These are phyloP conservation scores for Leucania comma DNA, from an alignment of 2,888 invertebrate genomes.

Conservation along the genomic window DNA sequence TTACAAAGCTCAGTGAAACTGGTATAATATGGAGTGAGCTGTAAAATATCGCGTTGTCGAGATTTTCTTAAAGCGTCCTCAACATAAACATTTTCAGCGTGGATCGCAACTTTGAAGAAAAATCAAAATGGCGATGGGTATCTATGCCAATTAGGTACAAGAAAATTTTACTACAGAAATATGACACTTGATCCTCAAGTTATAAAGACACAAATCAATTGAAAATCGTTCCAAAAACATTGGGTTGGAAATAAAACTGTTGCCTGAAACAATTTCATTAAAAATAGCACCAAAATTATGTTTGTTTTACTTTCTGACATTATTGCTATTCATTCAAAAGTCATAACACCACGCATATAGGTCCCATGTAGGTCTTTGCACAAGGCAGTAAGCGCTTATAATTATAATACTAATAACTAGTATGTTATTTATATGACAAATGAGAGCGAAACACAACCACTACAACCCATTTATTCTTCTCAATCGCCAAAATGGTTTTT, in stretches of 20 bases:
- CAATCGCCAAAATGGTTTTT: conserved; percentile 13
- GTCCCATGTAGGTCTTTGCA: not conserved
- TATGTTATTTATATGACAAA: conserved; percentile 9
- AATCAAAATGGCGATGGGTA: conserved; percentile 7
- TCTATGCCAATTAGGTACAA: not conserved
- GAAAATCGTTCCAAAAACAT: conserved; percentile 46
- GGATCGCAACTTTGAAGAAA: not conserved
- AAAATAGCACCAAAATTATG: conserved; percentile 59
- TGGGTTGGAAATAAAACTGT: conserved; percentile 49
- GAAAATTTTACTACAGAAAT: not conserved
- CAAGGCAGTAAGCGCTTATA: conserved; percentile 24
- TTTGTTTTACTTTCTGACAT: conserved; percentile 1
- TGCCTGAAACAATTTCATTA: conserved; percentile 3
- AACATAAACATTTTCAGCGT: not conserved
- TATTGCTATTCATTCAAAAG: conserved; percentile 19
- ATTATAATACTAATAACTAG: conserved; percentile 20
- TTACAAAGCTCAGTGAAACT: not conserved
- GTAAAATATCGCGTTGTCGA: not conserved
- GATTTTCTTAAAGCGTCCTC: not conserved
- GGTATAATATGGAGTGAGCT: not conserved
- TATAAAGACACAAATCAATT: conserved; percentile 28
- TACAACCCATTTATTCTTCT: not conserved
- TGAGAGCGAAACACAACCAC: conserved; percentile 12
- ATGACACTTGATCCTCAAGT: not conserved
- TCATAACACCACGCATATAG: not conserved